These are phyloP conservation scores for Drosophila demipolita DNA, from an alignment of 2,888 invertebrate genomes.

Conservation along the genomic window DNA sequence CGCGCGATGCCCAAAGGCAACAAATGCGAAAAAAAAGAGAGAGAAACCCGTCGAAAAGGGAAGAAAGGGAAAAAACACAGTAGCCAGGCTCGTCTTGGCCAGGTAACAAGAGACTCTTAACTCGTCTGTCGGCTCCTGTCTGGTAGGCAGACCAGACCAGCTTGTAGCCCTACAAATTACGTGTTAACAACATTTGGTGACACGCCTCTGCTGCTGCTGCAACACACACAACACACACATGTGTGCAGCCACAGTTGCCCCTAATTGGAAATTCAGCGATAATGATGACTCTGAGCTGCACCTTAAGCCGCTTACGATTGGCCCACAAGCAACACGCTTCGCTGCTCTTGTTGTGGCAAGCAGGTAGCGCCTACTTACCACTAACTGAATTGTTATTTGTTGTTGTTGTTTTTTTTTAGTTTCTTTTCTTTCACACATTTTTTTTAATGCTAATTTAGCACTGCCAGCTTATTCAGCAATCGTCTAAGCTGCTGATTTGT, in stretches of 20 bases:
- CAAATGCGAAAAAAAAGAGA: slow-evolving; percentile 4
- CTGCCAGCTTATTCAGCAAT: background rate
- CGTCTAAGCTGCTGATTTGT: slow-evolving; percentile 1
- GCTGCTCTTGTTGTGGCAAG: background rate
- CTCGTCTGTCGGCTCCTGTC: slow-evolving; percentile 21
- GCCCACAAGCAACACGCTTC: background rate
- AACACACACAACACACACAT: background rate
- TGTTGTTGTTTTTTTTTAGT: background rate
- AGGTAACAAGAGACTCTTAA: slow-evolving; percentile 48
- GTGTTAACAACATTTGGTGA: slow-evolving; percentile 70
- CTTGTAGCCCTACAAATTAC: slow-evolving; percentile 70
- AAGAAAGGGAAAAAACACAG: slow-evolving; percentile 47
- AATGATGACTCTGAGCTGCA: slow-evolving; percentile 56
- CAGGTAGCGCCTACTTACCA: slow-evolving; percentile 6
- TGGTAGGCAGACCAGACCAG: slow-evolving; percentile 15
- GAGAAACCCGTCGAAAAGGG: slow-evolving; percentile 33
- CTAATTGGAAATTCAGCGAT: slow-evolving; percentile 70
- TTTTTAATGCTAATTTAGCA: slow-evolving; percentile 14
- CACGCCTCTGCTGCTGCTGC: slow-evolving; percentile 54
- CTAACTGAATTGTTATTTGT: slow-evolving; percentile 6
- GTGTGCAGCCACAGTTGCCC: background rate
- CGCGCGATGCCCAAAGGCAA: slow-evolving; percentile 8
- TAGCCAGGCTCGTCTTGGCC: slow-evolving; percentile 40
- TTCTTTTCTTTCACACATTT: slow-evolving; percentile 7
- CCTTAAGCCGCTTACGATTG: slow-evolving; percentile 34